phyloP scores from a whole-genome alignment of 2,797 vertebrate genomes.

The Spatula versicolor region DNA sequence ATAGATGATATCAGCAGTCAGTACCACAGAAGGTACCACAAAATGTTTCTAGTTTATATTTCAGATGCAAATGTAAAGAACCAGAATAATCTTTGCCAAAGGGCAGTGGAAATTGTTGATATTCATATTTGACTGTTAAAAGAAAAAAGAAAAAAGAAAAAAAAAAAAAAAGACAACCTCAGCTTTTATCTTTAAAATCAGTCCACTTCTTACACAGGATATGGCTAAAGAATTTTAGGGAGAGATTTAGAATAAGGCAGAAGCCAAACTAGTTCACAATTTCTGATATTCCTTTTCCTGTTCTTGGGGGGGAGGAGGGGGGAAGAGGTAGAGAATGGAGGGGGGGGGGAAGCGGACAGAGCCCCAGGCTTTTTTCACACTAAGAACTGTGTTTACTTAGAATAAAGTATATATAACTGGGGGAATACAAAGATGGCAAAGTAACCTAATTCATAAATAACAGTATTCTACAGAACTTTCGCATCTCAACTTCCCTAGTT shows the following conservation, averaged over 20 bases:
- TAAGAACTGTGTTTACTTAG: background rate
- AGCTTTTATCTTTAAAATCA: background rate
- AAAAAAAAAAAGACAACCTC: rapidly evolving
- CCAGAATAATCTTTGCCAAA: background rate
- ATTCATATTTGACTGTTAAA: background rate
- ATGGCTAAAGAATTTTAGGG: background rate
- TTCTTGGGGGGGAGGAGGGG: no score
- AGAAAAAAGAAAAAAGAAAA: rapidly evolving
- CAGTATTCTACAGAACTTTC: background rate
- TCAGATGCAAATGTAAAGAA: background rate
- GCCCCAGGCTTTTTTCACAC: background rate
- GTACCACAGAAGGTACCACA: no score
- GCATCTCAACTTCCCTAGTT: background rate
- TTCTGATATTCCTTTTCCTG: background rate
- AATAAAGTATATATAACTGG: background rate
- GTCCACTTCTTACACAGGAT: rapidly evolving
- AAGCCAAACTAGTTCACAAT: background rate
- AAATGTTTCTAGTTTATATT: background rate
- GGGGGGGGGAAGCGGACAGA: background rate
- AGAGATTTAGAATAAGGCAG: background rate
- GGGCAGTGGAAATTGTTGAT: background rate
- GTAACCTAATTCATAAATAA: background rate
- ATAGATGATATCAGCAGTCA: background rate
- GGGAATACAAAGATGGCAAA: background rate
- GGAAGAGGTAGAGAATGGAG: no score